Percentiles rank a stretch among this genome's conserved stretches.
These are phyloP conservation scores for Pelochelys cantorii DNA, from an alignment of 2,797 vertebrate species.

Conservation along the genomic window DNA sequence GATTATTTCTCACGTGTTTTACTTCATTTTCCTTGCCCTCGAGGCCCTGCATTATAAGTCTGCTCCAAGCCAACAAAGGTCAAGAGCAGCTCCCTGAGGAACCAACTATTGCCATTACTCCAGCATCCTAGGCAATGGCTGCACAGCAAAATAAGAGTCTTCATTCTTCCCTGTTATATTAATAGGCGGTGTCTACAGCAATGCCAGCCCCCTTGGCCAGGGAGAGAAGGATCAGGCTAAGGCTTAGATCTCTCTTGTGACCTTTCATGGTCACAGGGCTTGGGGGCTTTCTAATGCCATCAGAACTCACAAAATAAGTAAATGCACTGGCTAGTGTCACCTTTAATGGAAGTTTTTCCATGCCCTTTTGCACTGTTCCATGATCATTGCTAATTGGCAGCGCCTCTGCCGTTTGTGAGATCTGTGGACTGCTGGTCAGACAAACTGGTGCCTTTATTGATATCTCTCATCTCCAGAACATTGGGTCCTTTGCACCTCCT, in stretches of 20 bases:
- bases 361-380: not conserved
- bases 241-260: not conserved
- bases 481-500: not conserved
- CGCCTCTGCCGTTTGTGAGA: not conserved
- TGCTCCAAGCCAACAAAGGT: not conserved
- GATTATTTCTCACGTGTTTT: not conserved
- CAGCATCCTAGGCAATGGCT: not conserved
- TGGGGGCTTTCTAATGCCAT: not conserved
- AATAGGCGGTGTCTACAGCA: not conserved
- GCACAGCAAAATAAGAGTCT: constrained; percentile 9
- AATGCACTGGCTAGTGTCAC: not conserved
- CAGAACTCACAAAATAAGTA: not conserved
- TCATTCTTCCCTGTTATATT: not conserved
- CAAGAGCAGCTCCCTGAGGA: not conserved
- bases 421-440: not conserved
- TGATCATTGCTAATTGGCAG: not conserved
- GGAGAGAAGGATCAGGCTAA: not conserved
- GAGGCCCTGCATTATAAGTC: not conserved
- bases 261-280: not conserved
- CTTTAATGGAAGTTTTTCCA: not conserved
- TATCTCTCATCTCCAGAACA: not conserved
- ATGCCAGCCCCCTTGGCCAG: not conserved
- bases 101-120: not conserved
- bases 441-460: not conserved
- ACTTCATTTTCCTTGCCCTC: not conserved